Evolutionary conservation across 2,113 vertebrate genomes (phyloP).

Genomic region (Gasterosteus nipponicus): DNA sequence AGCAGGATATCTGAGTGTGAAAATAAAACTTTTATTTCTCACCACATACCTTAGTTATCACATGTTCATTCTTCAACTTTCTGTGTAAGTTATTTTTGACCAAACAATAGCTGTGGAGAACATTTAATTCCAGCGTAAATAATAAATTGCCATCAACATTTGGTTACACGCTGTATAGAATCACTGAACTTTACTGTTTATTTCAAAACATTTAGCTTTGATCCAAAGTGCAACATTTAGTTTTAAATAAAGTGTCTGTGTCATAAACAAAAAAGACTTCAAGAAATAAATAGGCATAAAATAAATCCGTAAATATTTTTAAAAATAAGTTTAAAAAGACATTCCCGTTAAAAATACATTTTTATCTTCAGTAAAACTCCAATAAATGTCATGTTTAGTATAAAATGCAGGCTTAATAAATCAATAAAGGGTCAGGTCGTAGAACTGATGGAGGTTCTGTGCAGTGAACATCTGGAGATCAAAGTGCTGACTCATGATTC

Average conservation of each 20-base stretch:
- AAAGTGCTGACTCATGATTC: constrained; percentile 21
- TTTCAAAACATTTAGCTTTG: neutral
- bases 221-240: neutral
- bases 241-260: constrained; percentile 13
- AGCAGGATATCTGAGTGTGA: no score
- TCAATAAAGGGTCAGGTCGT: neutral
- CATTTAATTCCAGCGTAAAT: neutral
- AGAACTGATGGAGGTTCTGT: neutral
- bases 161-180: neutral
- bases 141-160: neutral
- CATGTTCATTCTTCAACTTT: neutral
- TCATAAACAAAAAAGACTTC: neutral
- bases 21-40: neutral
- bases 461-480: neutral
- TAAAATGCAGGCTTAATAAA: neutral
- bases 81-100: neutral
- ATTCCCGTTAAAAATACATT: neutral
- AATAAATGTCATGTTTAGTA: neutral
- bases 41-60: neutral
- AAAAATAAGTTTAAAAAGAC: neutral
- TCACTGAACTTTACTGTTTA: neutral
- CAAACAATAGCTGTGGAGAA: neutral
- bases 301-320: neutral
- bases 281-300: no score
- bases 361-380: neutral